phyloP scores from a whole-genome alignment of 2,888 invertebrate species.

The Odiellus spinosus region DNA sequence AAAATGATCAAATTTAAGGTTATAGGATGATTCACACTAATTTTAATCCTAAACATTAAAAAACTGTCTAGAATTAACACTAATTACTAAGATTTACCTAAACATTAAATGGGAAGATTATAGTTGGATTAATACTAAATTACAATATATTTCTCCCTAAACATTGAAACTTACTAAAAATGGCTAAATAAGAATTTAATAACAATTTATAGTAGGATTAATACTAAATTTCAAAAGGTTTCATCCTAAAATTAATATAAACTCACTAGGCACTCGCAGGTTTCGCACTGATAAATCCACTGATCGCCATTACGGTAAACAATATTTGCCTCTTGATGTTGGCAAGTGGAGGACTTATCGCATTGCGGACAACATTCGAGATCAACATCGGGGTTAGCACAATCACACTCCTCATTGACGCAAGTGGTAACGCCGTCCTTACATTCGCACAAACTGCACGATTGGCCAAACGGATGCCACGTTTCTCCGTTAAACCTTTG shows the following conservation, averaged over 20 bases:
- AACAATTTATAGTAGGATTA: too few species aligned
- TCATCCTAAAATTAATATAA: slow-evolving; percentile 1
- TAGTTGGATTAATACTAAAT: too few species aligned
- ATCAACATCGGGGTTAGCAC: slow-evolving; percentile 32
- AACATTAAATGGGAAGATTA: too few species aligned
- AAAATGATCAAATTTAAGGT: slow-evolving; percentile 18
- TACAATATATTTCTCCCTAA: too few species aligned
- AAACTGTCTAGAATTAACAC: too few species aligned
- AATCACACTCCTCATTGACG: slow-evolving; percentile 50
- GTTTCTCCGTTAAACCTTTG: slow-evolving; percentile 23
- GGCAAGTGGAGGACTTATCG: slow-evolving; percentile 45
- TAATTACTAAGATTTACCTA: too few species aligned
- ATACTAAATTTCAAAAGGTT: not conserved
- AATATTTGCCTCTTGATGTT: slow-evolving; percentile 62
- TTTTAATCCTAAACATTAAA: too few species aligned
- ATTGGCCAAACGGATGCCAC: slow-evolving; percentile 24
- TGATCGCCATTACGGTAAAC: slow-evolving; percentile 62
- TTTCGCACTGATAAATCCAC: slow-evolving; percentile 82
- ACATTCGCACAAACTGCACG: slow-evolving; percentile 26
- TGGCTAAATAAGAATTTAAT: too few species aligned
- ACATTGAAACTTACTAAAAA: too few species aligned
- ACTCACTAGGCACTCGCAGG: slow-evolving; percentile 72
- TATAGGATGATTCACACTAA: not conserved
- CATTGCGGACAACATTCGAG: slow-evolving; percentile 64
- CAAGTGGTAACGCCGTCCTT: slow-evolving; percentile 40